Percentiles rank a stretch among this genome's conserved stretches.
phyloP scores from a whole-genome alignment of 2,888 invertebrate genomes.

The Lochmaea capreae region DNA sequence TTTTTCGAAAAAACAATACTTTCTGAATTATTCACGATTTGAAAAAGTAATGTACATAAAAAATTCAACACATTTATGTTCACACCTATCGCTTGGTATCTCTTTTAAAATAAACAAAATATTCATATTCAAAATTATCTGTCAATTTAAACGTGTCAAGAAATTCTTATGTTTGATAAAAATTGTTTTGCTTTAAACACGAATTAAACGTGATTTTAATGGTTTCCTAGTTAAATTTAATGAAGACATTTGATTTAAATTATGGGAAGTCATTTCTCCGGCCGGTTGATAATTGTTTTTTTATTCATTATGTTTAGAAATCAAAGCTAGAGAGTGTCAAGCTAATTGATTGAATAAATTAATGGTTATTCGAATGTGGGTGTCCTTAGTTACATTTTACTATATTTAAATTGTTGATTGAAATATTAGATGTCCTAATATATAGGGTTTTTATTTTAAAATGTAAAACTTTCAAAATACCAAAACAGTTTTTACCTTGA shows the following conservation, averaged over 20 bases:
- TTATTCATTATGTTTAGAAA: constrained; percentile 15
- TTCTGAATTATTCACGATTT: too few species aligned
- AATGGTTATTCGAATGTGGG: constrained; percentile 9
- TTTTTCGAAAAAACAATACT: too few species aligned
- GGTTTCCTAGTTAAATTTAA: constrained; percentile 8
- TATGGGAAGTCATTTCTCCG: constrained; percentile 3
- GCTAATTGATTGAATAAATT: constrained; percentile 16
- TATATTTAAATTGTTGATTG: background rate
- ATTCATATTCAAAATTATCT: background rate
- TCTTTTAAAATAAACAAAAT: background rate
- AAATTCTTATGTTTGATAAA: background rate
- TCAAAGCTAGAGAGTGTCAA: constrained; percentile 13
- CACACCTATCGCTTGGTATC: background rate
- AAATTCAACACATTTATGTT: background rate
- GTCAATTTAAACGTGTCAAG: background rate
- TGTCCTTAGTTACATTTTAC: constrained; percentile 8
- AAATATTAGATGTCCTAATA: background rate
- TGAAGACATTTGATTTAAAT: constrained; percentile 16
- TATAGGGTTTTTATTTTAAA: background rate
- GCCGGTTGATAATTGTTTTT: constrained; percentile 6
- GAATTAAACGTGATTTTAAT: background rate
- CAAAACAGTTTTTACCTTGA: background rate
- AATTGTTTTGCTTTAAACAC: constrained; percentile 4
- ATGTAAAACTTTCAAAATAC: background rate
- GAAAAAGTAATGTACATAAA: too few species aligned